Conservation (phyloP, 2,888 invertebrate species). For the Suillia variegata region DNA sequence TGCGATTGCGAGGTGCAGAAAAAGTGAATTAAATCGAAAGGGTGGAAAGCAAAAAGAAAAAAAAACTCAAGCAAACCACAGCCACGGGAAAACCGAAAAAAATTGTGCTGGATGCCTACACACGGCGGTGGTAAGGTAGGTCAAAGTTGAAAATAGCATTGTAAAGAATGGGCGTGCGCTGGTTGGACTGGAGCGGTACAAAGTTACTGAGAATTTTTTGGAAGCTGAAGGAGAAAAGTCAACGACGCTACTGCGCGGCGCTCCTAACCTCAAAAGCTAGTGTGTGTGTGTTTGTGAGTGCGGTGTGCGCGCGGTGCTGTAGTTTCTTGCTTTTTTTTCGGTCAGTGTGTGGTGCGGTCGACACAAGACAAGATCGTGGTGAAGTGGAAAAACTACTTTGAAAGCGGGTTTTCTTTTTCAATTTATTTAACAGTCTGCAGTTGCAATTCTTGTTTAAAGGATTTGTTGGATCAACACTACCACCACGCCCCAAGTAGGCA, state of each 20-base stretch:
- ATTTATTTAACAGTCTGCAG: slow-evolving; percentile 17
- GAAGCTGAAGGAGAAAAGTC: not conserved
- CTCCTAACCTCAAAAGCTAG: slow-evolving; percentile 4
- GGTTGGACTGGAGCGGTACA: not conserved
- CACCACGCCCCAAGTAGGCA: not conserved
- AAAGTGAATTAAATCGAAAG: slow-evolving; percentile 42
- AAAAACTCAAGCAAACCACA: slow-evolving; percentile 30
- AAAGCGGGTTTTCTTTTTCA: slow-evolving; percentile 33
- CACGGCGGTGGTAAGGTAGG: slow-evolving; percentile 58
- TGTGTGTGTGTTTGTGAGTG: not conserved
- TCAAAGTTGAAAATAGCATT: slow-evolving; percentile 47
- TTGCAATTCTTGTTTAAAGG: not conserved
- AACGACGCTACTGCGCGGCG: not conserved
- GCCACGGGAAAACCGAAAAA: no score
- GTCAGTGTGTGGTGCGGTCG: not conserved
- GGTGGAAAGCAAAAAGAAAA: slow-evolving; percentile 36
- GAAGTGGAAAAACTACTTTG: slow-evolving; percentile 52
- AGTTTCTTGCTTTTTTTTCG: not conserved
- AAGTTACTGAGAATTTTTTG: not conserved
- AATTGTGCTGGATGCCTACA: slow-evolving; percentile 42
- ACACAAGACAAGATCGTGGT: slow-evolving; percentile 22
- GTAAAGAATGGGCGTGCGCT: not conserved
- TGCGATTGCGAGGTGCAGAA: slow-evolving; percentile 8
- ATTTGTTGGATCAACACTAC: no score
- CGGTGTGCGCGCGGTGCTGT: slow-evolving; percentile 11